These are phyloP conservation scores for Neosilurus hyrtlii DNA, from an alignment of 2,797 vertebrate species.

Conservation along the genomic window DNA sequence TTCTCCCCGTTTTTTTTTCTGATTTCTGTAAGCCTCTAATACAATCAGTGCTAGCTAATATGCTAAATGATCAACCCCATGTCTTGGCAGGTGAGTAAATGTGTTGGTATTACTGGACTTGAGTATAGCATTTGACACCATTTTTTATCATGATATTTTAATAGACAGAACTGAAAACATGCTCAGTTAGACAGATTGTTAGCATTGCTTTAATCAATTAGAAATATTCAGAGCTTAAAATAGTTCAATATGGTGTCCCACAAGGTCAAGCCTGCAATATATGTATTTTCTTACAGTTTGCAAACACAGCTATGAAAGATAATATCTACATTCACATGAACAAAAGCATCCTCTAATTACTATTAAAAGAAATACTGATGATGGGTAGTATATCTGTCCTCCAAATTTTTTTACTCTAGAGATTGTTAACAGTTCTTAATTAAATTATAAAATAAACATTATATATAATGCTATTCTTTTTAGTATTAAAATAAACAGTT, in stretches of 20 bases:
- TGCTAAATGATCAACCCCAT: neutral
- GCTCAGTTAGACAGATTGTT: conserved; percentile 21
- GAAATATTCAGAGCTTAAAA: conserved; percentile 17
- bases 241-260: conserved; percentile 14
- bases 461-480: conserved; percentile 5
- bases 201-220: conserved; percentile 10
- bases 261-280: conserved; percentile 1
- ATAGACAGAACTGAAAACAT: conserved; percentile 28
- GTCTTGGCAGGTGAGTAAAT: neutral
- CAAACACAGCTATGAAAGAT: conserved; percentile 10
- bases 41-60: neutral
- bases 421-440: neutral
- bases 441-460: conserved; percentile 20
- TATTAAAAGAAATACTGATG: conserved; percentile 5
- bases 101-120: conserved; percentile 15
- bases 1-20: too few species aligned
- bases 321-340: conserved; percentile 13
- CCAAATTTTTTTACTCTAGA: neutral
- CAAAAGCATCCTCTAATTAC: neutral
- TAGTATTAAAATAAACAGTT: conserved; percentile 28
- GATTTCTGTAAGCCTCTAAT: too few species aligned
- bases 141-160: conserved; percentile 30
- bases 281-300: neutral
- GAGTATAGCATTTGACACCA: conserved; percentile 10
- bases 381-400: neutral